A percentile compares a stretch with the other conserved stretches of the same genome.
Evolutionary conservation across 2,113 vertebrate species (phyloP).

Genomic region (Marcusenius ussheri): DNA sequence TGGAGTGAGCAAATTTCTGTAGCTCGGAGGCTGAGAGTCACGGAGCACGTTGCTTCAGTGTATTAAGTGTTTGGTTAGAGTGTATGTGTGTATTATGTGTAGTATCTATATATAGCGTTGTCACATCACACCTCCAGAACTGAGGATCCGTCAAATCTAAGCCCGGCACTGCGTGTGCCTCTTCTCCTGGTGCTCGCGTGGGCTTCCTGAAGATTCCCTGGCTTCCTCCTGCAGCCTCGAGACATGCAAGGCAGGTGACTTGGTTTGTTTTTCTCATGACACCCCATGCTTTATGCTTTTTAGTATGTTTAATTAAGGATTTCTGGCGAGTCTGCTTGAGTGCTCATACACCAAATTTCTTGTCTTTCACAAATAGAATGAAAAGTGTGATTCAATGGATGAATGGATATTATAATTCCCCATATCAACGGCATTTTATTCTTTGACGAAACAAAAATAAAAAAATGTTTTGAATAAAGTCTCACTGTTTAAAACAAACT

Average conservation of each 20-base stretch:
- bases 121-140: conserved; percentile 1
- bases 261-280: background rate
- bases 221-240: background rate
- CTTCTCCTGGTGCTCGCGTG: background rate
- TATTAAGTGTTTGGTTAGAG: conserved; percentile 9
- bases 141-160: background rate
- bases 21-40: background rate
- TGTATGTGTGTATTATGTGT: background rate
- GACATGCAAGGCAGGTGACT: background rate
- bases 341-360: background rate
- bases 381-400: background rate
- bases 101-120: background rate
- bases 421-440: background rate
- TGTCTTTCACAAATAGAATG: background rate
- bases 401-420: background rate
- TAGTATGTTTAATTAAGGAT: background rate
- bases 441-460: background rate
- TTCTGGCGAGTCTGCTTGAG: background rate
- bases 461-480: background rate
- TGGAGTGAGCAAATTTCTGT: background rate
- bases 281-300: background rate
- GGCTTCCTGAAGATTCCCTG: background rate
- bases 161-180: background rate
- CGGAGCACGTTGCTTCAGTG: background rate
- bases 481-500: background rate